Conservation (phyloP, 2,797 vertebrate genomes). For the Neopelma chrysocephalum region DNA sequence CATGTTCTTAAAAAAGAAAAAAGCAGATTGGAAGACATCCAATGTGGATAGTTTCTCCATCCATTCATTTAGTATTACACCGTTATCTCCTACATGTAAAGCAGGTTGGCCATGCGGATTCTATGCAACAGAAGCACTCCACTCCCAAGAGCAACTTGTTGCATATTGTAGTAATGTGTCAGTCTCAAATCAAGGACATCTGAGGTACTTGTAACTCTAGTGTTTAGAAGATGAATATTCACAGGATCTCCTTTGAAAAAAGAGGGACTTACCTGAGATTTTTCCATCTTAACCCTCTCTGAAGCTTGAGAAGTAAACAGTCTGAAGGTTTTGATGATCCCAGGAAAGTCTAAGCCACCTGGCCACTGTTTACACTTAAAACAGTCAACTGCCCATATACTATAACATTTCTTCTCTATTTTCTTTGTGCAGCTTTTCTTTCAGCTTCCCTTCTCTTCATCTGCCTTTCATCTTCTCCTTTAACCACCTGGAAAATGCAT, state of each 20-base stretch:
- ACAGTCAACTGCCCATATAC: neutral
- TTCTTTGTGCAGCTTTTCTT: neutral
- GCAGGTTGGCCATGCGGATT: neutral
- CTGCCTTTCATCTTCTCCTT: neutral
- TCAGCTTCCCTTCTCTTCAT: neutral
- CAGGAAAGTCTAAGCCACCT: neutral
- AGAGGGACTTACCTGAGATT: neutral
- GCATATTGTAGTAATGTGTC: neutral
- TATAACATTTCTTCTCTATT: neutral
- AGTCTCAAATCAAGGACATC: neutral
- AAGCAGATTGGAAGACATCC: neutral
- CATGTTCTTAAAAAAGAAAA: neutral
- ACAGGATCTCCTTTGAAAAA: neutral
- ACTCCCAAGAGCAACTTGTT: neutral
- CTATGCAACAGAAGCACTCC: neutral
- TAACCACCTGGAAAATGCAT: neutral
- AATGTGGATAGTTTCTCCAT: neutral
- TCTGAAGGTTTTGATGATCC: neutral
- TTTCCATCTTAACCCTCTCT: neutral
- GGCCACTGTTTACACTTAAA: neutral
- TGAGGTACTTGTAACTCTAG: neutral
- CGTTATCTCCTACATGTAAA: neutral
- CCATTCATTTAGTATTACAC: neutral
- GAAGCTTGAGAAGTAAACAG: neutral
- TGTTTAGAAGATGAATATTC: neutral